phyloP scores from a whole-genome alignment of 2,888 invertebrate species.

The Dasysyrphus tricinctus region DNA sequence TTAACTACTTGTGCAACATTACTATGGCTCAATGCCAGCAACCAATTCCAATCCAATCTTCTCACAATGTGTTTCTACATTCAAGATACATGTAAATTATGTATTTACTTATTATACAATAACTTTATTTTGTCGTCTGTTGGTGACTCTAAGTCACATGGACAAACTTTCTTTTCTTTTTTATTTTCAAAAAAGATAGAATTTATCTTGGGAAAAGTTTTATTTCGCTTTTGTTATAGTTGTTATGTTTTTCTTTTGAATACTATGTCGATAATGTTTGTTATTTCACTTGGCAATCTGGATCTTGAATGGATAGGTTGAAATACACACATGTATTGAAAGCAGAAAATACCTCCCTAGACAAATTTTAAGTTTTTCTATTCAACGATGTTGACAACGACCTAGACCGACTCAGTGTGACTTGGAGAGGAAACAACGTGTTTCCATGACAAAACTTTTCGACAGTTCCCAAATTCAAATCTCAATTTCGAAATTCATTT shows the following conservation, averaged over 20 bases:
- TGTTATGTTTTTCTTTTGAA: conserved; percentile 27
- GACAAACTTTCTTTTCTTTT: conserved; percentile 34
- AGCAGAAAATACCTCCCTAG: conserved; percentile 7
- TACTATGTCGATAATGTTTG: conserved; percentile 37
- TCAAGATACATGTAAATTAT: conserved; percentile 45
- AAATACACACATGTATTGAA: conserved; percentile 31
- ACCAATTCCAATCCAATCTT: conserved; percentile 45
- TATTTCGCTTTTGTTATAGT: conserved; percentile 19
- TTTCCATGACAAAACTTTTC: conserved; percentile 47
- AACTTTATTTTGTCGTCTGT: conserved; percentile 14
- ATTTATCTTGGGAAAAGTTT: conserved; percentile 57
- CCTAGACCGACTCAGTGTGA: neutral
- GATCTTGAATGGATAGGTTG: conserved; percentile 25
- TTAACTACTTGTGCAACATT: neutral
- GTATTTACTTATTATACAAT: conserved; percentile 18
- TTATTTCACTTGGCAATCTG: conserved; percentile 47
- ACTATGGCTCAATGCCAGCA: conserved; percentile 40
- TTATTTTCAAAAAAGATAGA: conserved; percentile 24
- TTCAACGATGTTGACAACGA: conserved; percentile 24
- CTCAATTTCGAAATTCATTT: conserved; percentile 50
- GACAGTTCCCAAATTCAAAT: conserved; percentile 62
- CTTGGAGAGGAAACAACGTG: conserved; percentile 19
- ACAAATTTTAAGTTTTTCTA: conserved; percentile 29
- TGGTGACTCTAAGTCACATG: conserved; percentile 25
- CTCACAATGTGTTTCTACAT: conserved; percentile 23